Evolutionary conservation across 2,888 invertebrate species (phyloP), one percentile per base, ranked within the genome.

Genomic region (Tiliacea aurago): DNA sequence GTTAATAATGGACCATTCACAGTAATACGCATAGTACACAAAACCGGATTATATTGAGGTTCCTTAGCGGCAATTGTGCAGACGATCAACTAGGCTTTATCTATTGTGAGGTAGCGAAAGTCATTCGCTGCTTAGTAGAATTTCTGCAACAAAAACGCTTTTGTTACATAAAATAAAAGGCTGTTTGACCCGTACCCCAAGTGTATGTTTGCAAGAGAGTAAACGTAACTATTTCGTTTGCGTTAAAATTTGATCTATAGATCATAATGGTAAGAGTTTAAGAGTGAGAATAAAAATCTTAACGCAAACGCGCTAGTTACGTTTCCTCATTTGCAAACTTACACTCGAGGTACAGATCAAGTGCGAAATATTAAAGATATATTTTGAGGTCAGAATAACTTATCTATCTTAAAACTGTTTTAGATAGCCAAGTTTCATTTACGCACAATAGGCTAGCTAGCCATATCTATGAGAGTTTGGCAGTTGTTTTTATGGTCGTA

Each of bases 31-130:
- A 53, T 20, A 61, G 47, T 47, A 23, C n/a, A 33, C 15, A n/a
- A 66, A 72, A 23, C 45, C 67, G 64, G 61, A 73, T 80, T 78
- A 68, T n/a, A 64, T 53, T 65, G 56, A 78, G 55, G 43, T 68
- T 43, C 45, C 37, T 41, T 45, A 18, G n/a, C 59, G 18, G 18
- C 51, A 43, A 78, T 72, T 61, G 51, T 61, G 11, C 28, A 45
- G 49, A 72, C 49, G 1, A 51, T 71, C 20, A 49, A 63, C 37
- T 45, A 59, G 37, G 55, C 45, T 63, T 37, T 33, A 28, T 33
- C 68, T 63, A 64, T 74, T 81, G 55, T 59, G 18, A 33, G 45
- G 58, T 11, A 74, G 56, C 33, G 84, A 81, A 83, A 74, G 74
- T 37, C 20, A 64, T 59, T 68, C 37, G 53, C 41, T 55, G 23